Base-by-base conservation (phyloP, 92 coral and sea anemone species). In the Montipora capitata region DNA sequence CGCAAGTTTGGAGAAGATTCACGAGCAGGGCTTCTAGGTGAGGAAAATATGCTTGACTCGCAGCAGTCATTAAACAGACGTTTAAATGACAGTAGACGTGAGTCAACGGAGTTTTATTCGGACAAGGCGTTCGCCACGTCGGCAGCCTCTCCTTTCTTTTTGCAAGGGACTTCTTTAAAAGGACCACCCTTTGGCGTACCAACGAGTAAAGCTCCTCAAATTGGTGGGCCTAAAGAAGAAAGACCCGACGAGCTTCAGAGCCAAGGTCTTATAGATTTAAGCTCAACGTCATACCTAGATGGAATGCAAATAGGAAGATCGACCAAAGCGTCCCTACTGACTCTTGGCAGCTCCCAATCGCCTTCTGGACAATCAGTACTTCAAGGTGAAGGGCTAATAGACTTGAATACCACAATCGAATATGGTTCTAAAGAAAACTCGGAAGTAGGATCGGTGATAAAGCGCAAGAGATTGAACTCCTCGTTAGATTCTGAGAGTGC, bases 181-280 rank as follows among this genome's bases (percentile, higher is more conserved):
- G 17, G 40, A 40, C 48, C 10, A 16, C 71, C 72, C 41, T 7
- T 63, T 0, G 62, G 58, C 43, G 82, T 38, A 66, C 52, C 64
- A 6, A 15, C 35, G 13, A 14, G 45, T 11, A 49, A 45, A 65
- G 75, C 8, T 0, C 39, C 63, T 74, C 61, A 45, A 5, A 3
- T 15, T 18, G 8, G 41, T 3, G 16, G 10, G 49, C 15, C 65
- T 16, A 12, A 38, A 51, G 14, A 69, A 68, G 90, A 18, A 5
- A 5, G 8, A 18, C 39, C 72, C 2, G 20, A 40, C 13, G 64
- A 68, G 18, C 91, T 87, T 57, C 91, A 88, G 16, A 54, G 83
- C 43, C 92, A 75, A 18, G 89, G 92, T 0, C 76, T 88, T 0
- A 67, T 88, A 35, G 92, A 82, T 82, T 82, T 88, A 27, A 80